Base-by-base conservation (phyloP, 2,113 vertebrate genomes). In the Hippocampus mohnikei region DNA sequence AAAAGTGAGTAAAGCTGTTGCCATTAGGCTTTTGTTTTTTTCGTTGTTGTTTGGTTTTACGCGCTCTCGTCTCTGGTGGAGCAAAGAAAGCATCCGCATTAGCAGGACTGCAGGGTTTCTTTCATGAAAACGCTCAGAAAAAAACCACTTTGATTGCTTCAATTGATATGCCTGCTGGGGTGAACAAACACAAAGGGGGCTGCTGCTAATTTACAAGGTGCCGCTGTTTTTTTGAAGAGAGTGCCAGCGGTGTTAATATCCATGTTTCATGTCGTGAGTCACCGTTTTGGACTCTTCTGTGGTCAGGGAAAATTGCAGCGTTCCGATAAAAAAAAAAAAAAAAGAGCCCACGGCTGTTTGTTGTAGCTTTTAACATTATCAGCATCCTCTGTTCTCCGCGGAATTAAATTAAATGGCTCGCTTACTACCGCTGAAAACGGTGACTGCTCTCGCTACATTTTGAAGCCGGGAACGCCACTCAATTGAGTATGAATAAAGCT, bases 91-190 rank as follows among this genome's bases (percentile, higher is more conserved):
- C 67, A 10, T 62, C 63, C 69, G 25, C 73, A 76, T 77, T 76
- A 69, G n/a, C 59, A 53, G 63, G 67, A 66, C 64, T 16, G 63
- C 67, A 66, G 74, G 78, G 58, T 58, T 74, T 65, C 72, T 33
- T 58, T 27, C 3, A 66, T 50, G 71, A 73, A 68, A 73, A 81
- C 42, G 69, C 46, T 79, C 16, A 44, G 3, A 44, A 37, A 5
- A 0, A 37, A 37, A 75, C 15, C 72, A 71, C 68, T 76, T 61
- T 83, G 83, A 89, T 87, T 80, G 74, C 74, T 67, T 81, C 64
- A 73, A 83, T 84, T 72, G 72, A 81, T 84, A 70, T 75, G 67
- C 83, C 81, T 64, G 81, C 88, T 78, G 84, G 81, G 88, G 81
- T 83, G 83, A 87, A 84, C 80, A 81, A 76, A 64, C 67, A 37